Conservation (phyloP, 2,113 vertebrate species). For the Nothobranchius furzeri region DNA sequence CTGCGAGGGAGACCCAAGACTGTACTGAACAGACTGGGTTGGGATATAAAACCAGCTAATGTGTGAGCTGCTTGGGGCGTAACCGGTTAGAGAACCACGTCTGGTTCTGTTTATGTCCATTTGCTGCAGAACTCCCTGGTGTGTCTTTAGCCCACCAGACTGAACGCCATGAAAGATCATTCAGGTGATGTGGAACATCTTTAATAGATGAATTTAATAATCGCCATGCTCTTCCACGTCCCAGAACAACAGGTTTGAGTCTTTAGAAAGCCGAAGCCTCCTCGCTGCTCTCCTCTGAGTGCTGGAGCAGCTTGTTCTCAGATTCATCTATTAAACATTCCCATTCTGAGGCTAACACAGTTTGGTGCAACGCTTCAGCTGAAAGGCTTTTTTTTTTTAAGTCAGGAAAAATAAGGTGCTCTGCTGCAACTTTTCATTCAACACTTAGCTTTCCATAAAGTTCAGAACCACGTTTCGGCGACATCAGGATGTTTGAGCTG, state of each 20-base stretch:
- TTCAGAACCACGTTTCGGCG: not conserved
- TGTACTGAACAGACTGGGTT: conserved; percentile 42
- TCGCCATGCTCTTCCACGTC: conserved; percentile 53
- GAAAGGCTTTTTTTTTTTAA: conserved; percentile 2
- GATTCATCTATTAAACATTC: conserved; percentile 63
- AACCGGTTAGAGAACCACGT: conserved; percentile 42
- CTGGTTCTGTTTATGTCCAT: conserved; percentile 64
- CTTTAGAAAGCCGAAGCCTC: conserved; percentile 48
- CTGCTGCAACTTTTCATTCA: conserved; percentile 10
- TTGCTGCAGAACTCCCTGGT: conserved; percentile 50
- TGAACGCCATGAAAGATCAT: conserved; percentile 65
- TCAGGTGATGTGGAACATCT: conserved; percentile 75
- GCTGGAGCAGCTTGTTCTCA: conserved; percentile 39
- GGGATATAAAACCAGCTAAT: conserved; percentile 59
- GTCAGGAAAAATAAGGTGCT: conserved; percentile 18
- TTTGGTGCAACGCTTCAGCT: conserved; percentile 11
- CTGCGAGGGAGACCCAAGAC: conserved; percentile 2
- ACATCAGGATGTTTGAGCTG: conserved; percentile 18
- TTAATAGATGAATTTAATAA: conserved; percentile 79
- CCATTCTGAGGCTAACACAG: conserved; percentile 16
- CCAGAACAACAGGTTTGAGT: conserved; percentile 63
- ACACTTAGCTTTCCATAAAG: not conserved
- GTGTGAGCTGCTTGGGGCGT: conserved; percentile 26
- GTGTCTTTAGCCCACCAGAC: conserved; percentile 49
- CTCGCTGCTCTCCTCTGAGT: conserved; percentile 32